These are phyloP conservation scores for Chamaetylas fuelleborni DNA, from an alignment of 2,113 vertebrate species.

Conservation along the genomic window DNA sequence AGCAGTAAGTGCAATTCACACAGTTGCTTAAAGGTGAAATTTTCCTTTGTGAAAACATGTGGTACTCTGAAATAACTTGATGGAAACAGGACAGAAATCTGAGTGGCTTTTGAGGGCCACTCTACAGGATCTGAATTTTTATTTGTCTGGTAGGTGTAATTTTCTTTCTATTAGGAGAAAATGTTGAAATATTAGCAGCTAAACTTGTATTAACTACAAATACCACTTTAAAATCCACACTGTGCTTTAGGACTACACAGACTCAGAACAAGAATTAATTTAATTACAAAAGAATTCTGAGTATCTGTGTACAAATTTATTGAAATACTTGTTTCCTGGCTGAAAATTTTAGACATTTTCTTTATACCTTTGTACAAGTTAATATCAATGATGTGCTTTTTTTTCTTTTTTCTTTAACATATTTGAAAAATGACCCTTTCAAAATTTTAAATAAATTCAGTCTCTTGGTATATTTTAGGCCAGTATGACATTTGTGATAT, in stretches of 20 bases:
- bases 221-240: neutral
- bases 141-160: neutral
- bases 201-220: neutral
- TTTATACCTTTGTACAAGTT: neutral
- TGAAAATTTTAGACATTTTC: neutral
- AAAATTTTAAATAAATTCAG: neutral
- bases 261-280: neutral
- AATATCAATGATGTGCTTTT: neutral
- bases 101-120: neutral
- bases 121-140: neutral
- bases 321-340: neutral
- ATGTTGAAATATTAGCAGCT: neutral
- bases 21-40: neutral
- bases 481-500: neutral
- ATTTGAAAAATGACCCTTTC: neutral
- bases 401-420: neutral
- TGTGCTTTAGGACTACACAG: neutral
- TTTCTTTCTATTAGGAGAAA: neutral
- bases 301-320: neutral
- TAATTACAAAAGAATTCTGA: neutral
- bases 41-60: neutral
- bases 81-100: neutral
- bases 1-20: neutral
- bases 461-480: neutral
- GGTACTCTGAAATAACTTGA: neutral